Percentiles rank a stretch among this genome's conserved stretches.
These are phyloP conservation scores for Acrocephalus kingi DNA, from an alignment of 2,113 vertebrate species.

Conservation along the genomic window DNA sequence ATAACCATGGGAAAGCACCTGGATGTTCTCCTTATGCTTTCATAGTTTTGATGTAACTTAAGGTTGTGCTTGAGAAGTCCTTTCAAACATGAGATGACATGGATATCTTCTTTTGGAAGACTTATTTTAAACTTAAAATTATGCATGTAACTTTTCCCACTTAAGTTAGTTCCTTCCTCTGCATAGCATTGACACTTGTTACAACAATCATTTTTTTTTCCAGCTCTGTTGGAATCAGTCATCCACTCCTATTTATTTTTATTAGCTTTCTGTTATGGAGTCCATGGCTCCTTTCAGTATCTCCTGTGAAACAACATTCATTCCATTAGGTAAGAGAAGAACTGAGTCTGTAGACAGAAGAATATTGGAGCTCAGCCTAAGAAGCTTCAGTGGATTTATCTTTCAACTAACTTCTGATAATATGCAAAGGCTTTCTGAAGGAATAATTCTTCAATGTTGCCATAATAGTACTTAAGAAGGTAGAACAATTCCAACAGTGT, in stretches of 20 bases:
- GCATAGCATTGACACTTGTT: rapidly evolving
- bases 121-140: neutral
- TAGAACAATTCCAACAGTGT: neutral
- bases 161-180: neutral
- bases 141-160: neutral
- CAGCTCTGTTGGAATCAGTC: neutral
- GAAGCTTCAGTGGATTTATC: neutral
- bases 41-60: neutral
- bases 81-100: neutral
- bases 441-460: neutral
- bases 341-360: neutral
- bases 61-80: neutral
- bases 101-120: neutral
- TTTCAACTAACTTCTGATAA: neutral
- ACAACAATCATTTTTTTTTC: neutral
- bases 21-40: neutral
- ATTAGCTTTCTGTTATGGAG: neutral
- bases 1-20: neutral
- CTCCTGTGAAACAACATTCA: neutral
- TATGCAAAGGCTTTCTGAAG: neutral
- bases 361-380: neutral
- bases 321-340: neutral
- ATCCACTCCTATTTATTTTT: neutral
- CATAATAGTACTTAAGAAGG: neutral
- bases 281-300: neutral